A percentile compares a stretch with the other conserved stretches of the same genome.
Conservation (phyloP, 2,797 vertebrate species). For the Poeciliopsis paucimaculata region DNA sequence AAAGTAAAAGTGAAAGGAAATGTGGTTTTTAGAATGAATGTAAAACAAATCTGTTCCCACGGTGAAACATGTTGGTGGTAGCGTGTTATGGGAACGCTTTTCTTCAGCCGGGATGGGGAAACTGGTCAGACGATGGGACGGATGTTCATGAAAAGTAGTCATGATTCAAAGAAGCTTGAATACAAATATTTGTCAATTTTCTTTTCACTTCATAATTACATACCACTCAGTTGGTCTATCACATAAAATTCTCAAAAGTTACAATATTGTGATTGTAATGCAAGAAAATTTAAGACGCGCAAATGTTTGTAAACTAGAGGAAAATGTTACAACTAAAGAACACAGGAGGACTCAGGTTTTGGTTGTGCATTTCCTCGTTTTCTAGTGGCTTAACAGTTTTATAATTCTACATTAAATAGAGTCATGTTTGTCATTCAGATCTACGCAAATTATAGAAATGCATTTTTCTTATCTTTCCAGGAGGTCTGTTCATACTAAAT, state of each 20-base stretch:
- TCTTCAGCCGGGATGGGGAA: neutral
- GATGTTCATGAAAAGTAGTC: neutral
- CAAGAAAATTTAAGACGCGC: neutral
- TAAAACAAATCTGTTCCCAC: neutral
- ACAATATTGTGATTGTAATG: neutral
- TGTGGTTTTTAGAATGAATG: neutral
- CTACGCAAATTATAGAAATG: neutral
- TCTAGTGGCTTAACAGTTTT: neutral
- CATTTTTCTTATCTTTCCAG: neutral
- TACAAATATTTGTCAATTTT: neutral
- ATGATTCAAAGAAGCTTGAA: neutral
- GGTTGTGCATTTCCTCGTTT: neutral
- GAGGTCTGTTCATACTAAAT: neutral
- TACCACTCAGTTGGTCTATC: neutral
- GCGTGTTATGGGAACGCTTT: neutral
- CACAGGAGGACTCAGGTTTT: neutral
- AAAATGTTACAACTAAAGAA: neutral
- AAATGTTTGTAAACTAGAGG: neutral
- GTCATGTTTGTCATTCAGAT: neutral
- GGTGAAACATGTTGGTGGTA: neutral
- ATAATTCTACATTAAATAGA: neutral
- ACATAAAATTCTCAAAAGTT: neutral
- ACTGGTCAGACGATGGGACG: neutral
- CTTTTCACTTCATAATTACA: neutral
- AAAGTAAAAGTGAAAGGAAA: neutral